Evolutionary conservation across 2,113 vertebrate species (phyloP), one percentile per base, ranked within the genome.

Genomic region (Protomyctophum bolini): DNA sequence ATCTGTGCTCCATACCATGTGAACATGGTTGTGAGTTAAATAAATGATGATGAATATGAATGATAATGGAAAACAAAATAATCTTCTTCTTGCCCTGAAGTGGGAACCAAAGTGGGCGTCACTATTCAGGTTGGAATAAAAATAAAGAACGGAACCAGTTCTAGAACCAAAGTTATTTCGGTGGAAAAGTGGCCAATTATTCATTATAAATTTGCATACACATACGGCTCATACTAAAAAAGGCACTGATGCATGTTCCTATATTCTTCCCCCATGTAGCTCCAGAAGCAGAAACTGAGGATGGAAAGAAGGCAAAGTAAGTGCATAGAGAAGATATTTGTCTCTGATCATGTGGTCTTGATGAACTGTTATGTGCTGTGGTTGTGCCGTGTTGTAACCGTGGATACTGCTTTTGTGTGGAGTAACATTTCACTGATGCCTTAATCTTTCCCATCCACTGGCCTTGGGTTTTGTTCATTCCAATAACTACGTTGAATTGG

Each of bases 271-370:
- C 6, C 6, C 21, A 41, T 71, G 10, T 8, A 91, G 89, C 28
- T 80, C 82, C 56, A 82, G 78, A 72, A n/a, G 77, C 83, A 12
- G 85, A 89, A 52, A 29, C 68, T 33, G 87, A 91, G 0, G 0
- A 57, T 46, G 75, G 79, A 60, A 86, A 88, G 73, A 88, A 89
- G 66, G 60, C 85, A 82, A 90, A 83, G 90, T 91, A 87, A 91
- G 90, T 85, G 65, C 75, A 70, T 74, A 59, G 1, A 47, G 47
- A 58, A 72, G 14, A 60, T 54, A 10, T 6, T 6, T 63, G 12
- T 5, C 1, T 6, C 6, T 29, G 21, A 29, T 48, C 11, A 2
- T n/a, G 5, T 45, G 11, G 15, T 58, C 64, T 65, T 57, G 41
- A 68, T 49, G 10, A 4, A 28, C 8, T 14, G 29, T 6, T 6